Percentiles rank a stretch among this genome's conserved stretches.
Evolutionary conservation across 2,113 vertebrate genomes (phyloP).

Genomic region (Ceyx margarethae): DNA sequence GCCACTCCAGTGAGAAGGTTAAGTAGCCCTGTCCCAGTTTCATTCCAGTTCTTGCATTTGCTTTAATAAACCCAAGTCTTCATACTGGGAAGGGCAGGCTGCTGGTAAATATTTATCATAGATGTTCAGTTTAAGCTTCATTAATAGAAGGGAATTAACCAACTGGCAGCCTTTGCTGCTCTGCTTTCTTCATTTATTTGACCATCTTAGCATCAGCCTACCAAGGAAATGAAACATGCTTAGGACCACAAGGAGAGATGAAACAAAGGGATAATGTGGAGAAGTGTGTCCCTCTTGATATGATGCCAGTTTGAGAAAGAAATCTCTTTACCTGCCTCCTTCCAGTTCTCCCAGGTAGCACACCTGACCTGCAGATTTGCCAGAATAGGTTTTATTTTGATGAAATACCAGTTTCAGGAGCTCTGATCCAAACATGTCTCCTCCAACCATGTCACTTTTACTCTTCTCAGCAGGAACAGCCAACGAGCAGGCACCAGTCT

Average conservation of each 20-base stretch:
- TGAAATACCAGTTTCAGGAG: background rate
- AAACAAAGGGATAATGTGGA: background rate
- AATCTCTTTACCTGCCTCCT: background rate
- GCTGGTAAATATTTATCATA: constrained; percentile 13
- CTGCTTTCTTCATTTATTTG: background rate
- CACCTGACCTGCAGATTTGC: background rate
- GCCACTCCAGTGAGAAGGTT: background rate
- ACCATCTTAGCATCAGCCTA: background rate
- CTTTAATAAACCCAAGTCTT: background rate
- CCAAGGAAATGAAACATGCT: background rate
- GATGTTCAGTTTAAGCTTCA: constrained; percentile 8
- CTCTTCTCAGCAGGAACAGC: background rate
- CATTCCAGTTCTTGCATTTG: background rate
- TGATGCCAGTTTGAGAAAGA: background rate
- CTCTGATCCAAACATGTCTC: background rate
- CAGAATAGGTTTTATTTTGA: background rate
- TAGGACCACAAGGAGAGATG: background rate
- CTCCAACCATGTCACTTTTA: background rate
- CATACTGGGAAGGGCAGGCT: background rate
- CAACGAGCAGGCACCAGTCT: background rate
- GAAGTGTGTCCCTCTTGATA: background rate
- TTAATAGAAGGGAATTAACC: constrained; percentile 29
- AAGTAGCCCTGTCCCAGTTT: background rate
- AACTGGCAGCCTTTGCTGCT: background rate
- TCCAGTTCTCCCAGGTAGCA: background rate